A percentile compares a stretch with the other conserved stretches of the same genome.
Evolutionary conservation across 2,888 invertebrate species (phyloP).

Genomic region (Ametastegia equiseti): DNA sequence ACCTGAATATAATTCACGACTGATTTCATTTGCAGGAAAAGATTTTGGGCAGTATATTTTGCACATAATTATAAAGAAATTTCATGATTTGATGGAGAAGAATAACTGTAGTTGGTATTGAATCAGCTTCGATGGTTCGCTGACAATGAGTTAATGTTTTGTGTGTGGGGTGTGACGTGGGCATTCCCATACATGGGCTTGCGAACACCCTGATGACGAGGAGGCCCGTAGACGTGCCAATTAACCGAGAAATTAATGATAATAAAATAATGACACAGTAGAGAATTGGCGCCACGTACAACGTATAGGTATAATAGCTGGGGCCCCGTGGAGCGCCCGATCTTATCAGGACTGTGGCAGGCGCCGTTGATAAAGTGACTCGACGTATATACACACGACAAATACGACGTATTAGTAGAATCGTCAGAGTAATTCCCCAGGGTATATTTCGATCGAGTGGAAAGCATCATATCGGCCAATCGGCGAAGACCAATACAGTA

Average conservation of each 20-base stretch:
- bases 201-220: not conserved
- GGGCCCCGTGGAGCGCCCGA: slow-evolving; percentile 9
- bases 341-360: slow-evolving; percentile 31
- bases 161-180: not conserved
- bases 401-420: not conserved
- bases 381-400: slow-evolving; percentile 1
- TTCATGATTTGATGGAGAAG: too few species aligned
- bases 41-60: too few species aligned
- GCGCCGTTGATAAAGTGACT: slow-evolving; percentile 43
- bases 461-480: slow-evolving; percentile 3
- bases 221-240: not conserved
- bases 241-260: slow-evolving; percentile 56
- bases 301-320: slow-evolving; percentile 19
- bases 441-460: not conserved
- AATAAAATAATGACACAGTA: slow-evolving; percentile 60
- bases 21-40: too few species aligned
- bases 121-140: not conserved
- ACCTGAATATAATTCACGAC: too few species aligned
- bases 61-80: too few species aligned
- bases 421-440: not conserved
- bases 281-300: slow-evolving; percentile 37
- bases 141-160: not conserved
- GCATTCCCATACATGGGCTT: not conserved
- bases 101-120: too few species aligned
- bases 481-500: slow-evolving; percentile 4